Evolutionary conservation across 2,797 vertebrate genomes (phyloP), one percentile per base, ranked within the genome.

Genomic region (Thripadectes ignobilis): DNA sequence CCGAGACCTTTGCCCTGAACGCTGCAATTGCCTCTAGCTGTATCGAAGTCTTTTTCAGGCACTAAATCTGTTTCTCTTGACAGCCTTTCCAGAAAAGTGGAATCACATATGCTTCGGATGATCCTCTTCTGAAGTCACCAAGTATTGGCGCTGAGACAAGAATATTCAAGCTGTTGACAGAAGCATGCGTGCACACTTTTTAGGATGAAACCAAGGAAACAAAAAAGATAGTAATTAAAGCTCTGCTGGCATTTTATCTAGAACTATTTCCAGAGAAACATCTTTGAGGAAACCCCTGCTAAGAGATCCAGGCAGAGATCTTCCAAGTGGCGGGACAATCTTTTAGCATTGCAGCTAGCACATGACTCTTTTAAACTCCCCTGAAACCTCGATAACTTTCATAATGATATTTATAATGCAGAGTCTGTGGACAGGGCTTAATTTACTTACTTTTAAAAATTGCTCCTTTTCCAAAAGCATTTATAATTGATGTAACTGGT

Each of bases 91-190:
- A 55, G 45, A 78, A 55, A 78, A 91, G 85, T 48, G 63, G 30
- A 93, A 45, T 52, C 71, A 43, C n/a, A 10, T 58, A 62, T 29
- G 30, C 66, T 81, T 78, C 4, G 9, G 51, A 49, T 63, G 39
- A 62, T 66, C 52, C 52, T 85, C 48, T 92, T 90, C 51, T 30
- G 30, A 82, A 79, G 48, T 62, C 45, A 68, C 20, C 34, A 29
- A 43, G 29, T 24, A 29, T 49, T 63, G 49, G 36, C 0, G 0
- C 63, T 55, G 74, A 69, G 74, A 48, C 2, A 7, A 66, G 71
- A 85, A n/a, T 76, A 79, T 73, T 82, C 36, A 48, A 66, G 57
- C 89, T 94, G 38, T 51, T 85, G 79, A 76, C 43, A 79, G 74
- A 91, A 75, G 71, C 14, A 63, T 38, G 59, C 36, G 36, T 5